Percentiles rank a stretch among this genome's conserved stretches.
These are phyloP conservation scores for Musca vetustissima DNA, from an alignment of 1,140 invertebrate species.

Conservation along the genomic window DNA sequence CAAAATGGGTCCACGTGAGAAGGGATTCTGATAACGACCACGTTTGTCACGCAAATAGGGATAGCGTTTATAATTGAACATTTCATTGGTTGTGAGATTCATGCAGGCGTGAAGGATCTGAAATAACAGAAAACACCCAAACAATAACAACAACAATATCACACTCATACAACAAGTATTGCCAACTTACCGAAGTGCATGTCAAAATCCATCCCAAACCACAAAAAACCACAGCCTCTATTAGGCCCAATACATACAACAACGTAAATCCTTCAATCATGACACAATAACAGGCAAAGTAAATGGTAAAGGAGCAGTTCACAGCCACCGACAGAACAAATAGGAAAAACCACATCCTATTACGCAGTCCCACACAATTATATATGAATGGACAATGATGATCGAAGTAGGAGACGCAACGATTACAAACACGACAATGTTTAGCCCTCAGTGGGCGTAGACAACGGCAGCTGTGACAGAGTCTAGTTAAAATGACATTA, in stretches of 20 bases:
- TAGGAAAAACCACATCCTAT: slow-evolving; percentile 88
- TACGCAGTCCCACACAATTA: slow-evolving; percentile 85
- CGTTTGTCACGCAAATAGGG: slow-evolving; percentile 83
- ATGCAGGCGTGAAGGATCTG: slow-evolving; percentile 83
- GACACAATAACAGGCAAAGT: slow-evolving; percentile 85
- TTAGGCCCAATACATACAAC: slow-evolving; percentile 75
- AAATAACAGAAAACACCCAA: slow-evolving; percentile 39
- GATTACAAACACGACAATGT: slow-evolving; percentile 88
- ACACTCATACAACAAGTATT: not conserved
- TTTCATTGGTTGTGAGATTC: slow-evolving; percentile 92
- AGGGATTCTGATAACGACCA: slow-evolving; percentile 86
- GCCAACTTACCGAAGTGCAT: slow-evolving; percentile 76
- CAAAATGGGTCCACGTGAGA: slow-evolving; percentile 79
- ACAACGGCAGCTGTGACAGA: slow-evolving; percentile 90
- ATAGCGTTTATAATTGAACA: slow-evolving; percentile 90
- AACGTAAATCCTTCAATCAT: slow-evolving; percentile 82
- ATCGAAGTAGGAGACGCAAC: slow-evolving; percentile 90
- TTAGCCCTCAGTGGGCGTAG: slow-evolving; percentile 84
- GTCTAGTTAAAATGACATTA: slow-evolving; percentile 77
- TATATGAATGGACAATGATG: slow-evolving; percentile 95
- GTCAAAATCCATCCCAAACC: slow-evolving; percentile 84
- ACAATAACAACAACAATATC: slow-evolving; percentile 18
- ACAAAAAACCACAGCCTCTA: slow-evolving; percentile 82
- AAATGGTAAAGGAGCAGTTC: slow-evolving; percentile 83
- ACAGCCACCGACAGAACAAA: slow-evolving; percentile 85